A percentile compares a stretch with the other conserved stretches of the same genome.
These are phyloP conservation scores for Cairina moschata DNA, from an alignment of 2,113 vertebrate genomes.

Conservation along the genomic window DNA sequence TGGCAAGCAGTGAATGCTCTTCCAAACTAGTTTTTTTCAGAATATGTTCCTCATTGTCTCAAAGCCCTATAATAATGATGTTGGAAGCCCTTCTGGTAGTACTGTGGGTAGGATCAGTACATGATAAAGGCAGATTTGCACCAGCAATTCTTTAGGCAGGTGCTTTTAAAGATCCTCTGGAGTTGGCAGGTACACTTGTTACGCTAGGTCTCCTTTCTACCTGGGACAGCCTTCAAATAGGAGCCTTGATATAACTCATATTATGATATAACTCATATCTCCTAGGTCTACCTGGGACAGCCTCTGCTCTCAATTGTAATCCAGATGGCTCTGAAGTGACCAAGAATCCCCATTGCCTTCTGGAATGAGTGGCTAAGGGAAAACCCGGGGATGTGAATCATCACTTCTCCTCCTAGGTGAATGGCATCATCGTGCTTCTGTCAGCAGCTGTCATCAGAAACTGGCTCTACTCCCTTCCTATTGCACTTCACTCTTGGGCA, in stretches of 20 bases:
- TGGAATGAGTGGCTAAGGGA: slow-evolving; percentile 1
- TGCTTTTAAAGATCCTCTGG: neutral
- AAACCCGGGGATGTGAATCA: slow-evolving; percentile 27
- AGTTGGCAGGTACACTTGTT: neutral
- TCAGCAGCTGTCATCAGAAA: slow-evolving; percentile 40
- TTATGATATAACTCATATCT: too few species aligned
- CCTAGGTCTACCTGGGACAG: neutral
- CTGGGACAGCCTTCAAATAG: neutral
- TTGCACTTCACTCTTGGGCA: slow-evolving; percentile 19
- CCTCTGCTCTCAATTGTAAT: neutral
- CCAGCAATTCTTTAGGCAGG: neutral
- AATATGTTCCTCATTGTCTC: neutral
- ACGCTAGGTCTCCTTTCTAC: neutral
- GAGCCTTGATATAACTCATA: too few species aligned
- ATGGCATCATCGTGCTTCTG: neutral
- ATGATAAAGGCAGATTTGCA: neutral
- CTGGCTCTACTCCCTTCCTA: slow-evolving; percentile 18
- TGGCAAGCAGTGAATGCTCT: neutral
- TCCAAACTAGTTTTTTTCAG: neutral
- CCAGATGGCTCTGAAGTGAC: neutral
- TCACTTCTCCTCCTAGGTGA: neutral
- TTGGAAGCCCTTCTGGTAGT: neutral
- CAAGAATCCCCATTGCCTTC: neutral
- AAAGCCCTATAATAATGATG: fast-evolving
- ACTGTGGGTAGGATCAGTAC: neutral